A percentile compares a stretch with the other conserved stretches of the same genome.
phyloP scores from a whole-genome alignment of 1,140 invertebrate species.

The Euschistus heros region DNA sequence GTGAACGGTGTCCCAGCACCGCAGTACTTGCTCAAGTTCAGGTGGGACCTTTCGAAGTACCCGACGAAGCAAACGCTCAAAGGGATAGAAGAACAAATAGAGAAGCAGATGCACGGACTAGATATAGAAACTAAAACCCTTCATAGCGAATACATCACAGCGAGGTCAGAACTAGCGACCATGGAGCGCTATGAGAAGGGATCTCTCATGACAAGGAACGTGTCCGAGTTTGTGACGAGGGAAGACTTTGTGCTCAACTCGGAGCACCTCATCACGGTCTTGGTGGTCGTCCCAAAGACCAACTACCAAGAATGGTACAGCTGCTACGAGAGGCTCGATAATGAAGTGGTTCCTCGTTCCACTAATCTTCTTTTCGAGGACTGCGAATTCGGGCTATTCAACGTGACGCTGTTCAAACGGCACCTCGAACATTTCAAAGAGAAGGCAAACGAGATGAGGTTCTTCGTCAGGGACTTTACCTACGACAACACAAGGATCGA shows the following conservation, averaged over 20 bases:
- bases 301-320: slow-evolving; percentile 79
- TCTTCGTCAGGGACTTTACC: slow-evolving; percentile 92
- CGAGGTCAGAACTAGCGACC: slow-evolving; percentile 90
- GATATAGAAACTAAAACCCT: slow-evolving; percentile 96
- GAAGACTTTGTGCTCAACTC: slow-evolving; percentile 97
- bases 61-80: slow-evolving; percentile 94
- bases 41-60: slow-evolving; percentile 99
- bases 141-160: slow-evolving; percentile 84
- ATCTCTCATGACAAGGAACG: slow-evolving; percentile 86
- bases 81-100: slow-evolving; percentile 94
- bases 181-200: slow-evolving; percentile 70
- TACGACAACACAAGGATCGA: slow-evolving; percentile 94
- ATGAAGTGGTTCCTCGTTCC: slow-evolving; percentile 95
- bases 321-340: slow-evolving; percentile 86
- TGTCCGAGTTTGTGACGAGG: slow-evolving; percentile 82
- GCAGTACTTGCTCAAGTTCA: slow-evolving; percentile 84
- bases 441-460: slow-evolving; percentile 86
- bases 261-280: slow-evolving; percentile 90
- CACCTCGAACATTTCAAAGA: slow-evolving; percentile 76
- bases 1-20: not conserved
- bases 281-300: slow-evolving; percentile 92
- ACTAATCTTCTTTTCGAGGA: slow-evolving; percentile 83
- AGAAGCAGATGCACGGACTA: slow-evolving; percentile 95
- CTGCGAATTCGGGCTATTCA: slow-evolving; percentile 85
- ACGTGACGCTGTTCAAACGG: slow-evolving; percentile 57